A percentile compares a stretch with the other conserved stretches of the same genome.
phyloP scores from a whole-genome alignment of 1,140 invertebrate genomes.

The Drosophila sechellia region DNA sequence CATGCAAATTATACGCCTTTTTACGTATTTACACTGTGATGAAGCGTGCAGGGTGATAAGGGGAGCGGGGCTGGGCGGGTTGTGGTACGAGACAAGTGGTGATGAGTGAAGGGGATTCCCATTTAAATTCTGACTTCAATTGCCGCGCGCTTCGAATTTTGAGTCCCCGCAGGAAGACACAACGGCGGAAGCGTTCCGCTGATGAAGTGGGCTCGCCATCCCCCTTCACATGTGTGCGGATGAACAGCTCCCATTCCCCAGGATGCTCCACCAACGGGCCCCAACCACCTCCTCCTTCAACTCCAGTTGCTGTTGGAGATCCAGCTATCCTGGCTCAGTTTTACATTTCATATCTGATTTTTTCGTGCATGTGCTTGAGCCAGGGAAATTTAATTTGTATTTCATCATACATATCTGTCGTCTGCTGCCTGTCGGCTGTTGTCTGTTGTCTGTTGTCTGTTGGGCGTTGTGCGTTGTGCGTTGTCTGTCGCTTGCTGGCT shows the following conservation, averaged over 20 bases:
- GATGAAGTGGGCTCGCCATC: slow-evolving; percentile 23
- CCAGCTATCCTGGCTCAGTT: slow-evolving; percentile 42
- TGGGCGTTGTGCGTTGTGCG: not conserved
- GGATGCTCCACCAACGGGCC: not conserved
- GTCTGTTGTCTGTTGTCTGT: slow-evolving; percentile 4
- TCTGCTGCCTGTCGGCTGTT: slow-evolving; percentile 41
- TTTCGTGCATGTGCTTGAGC: slow-evolving; percentile 47
- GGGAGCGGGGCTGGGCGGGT: too few relatives aligned
- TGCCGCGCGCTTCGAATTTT: slow-evolving; percentile 51
- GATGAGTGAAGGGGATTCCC: slow-evolving; percentile 39
- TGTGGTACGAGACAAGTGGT: slow-evolving; percentile 26
- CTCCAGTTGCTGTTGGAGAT: not conserved
- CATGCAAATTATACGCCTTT: slow-evolving; percentile 81
- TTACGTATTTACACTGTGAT: slow-evolving; percentile 72
- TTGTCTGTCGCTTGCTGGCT: not conserved
- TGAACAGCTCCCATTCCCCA: not conserved
- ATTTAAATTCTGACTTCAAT: slow-evolving; percentile 73
- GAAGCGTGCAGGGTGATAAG: not conserved
- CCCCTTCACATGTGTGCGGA: not conserved
- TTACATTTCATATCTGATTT: slow-evolving; percentile 82
- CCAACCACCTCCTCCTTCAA: not conserved
- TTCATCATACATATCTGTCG: slow-evolving; percentile 72
- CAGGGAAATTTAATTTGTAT: slow-evolving; percentile 80
- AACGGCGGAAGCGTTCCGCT: slow-evolving; percentile 13
- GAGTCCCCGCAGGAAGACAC: slow-evolving; percentile 16